phyloP scores from a whole-genome alignment of 2,888 invertebrate genomes.

The Diplazon laetatorius region DNA sequence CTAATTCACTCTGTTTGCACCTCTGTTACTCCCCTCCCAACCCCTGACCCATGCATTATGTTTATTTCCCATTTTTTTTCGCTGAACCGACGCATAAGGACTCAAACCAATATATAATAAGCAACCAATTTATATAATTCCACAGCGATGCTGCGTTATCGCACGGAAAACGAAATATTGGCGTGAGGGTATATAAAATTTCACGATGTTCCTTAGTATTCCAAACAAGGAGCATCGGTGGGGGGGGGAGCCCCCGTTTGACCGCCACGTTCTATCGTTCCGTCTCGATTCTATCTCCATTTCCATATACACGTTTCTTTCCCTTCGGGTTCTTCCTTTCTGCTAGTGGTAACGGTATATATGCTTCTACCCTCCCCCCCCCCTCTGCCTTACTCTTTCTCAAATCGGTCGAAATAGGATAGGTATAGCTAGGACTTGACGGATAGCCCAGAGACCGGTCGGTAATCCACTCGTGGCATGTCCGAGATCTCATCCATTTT shows the following conservation, averaged over 20 bases:
- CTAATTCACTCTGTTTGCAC: no score
- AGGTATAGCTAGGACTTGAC: slow-evolving; percentile 65
- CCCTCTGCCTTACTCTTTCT: slow-evolving; percentile 33
- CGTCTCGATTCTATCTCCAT: not conserved
- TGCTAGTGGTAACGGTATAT: no score
- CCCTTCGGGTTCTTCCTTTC: slow-evolving; percentile 38
- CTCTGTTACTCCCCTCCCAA: no score
- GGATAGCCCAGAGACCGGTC: slow-evolving; percentile 68
- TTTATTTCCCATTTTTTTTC: no score
- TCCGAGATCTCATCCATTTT: slow-evolving; percentile 75
- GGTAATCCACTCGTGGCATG: slow-evolving; percentile 74
- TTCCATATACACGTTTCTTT: not conserved
- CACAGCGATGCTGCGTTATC: not conserved
- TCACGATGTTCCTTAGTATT: slow-evolving; percentile 42
- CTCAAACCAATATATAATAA: no score
- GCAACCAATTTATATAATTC: no score
- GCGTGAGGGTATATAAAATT: slow-evolving; percentile 11
- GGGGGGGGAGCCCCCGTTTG: not conserved
- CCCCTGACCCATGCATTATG: no score
- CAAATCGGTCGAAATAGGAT: not conserved
- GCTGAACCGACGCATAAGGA: no score
- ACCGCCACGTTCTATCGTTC: slow-evolving; percentile 6
- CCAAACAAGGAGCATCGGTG: no score
- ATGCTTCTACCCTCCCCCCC: no score
- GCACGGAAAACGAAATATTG: slow-evolving; percentile 42